Conservation (phyloP, 2,797 vertebrate genomes). For the Acanthurus tractus region DNA sequence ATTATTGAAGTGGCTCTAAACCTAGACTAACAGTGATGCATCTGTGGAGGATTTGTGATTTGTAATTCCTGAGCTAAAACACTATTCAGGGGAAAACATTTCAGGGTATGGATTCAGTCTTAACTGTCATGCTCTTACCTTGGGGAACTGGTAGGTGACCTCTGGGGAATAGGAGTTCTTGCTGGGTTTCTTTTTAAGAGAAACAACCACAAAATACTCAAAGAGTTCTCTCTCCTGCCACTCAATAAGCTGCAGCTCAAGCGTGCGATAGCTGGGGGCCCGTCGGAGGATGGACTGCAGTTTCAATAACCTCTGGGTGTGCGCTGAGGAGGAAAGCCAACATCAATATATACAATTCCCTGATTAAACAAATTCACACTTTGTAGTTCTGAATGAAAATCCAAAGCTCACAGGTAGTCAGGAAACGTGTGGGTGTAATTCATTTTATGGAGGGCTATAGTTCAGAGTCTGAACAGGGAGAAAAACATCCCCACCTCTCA, state of each 20-base stretch:
- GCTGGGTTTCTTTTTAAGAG: constrained; percentile 97
- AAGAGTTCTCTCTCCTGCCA: constrained; percentile 99
- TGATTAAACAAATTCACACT: constrained; percentile 2
- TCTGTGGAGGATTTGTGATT: constrained; percentile 7
- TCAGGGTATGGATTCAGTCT: not conserved
- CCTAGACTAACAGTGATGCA: not conserved
- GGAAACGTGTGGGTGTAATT: not conserved
- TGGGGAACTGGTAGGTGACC: constrained; percentile 98
- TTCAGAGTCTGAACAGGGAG: not conserved
- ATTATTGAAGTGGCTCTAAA: not conserved
- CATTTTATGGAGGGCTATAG: too few relatives aligned
- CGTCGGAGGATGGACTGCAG: constrained; percentile 95
- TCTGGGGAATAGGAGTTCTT: constrained; percentile 96
- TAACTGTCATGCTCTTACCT: constrained; percentile 87
- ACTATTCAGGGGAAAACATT: not conserved
- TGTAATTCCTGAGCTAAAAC: constrained; percentile 15
- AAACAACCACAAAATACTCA: constrained; percentile 98
- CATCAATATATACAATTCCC: not conserved
- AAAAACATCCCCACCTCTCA: constrained; percentile 17
- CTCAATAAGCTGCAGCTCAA: constrained; percentile 97
- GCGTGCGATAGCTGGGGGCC: constrained; percentile 96
- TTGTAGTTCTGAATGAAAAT: not conserved
- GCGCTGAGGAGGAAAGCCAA: constrained; percentile 83
- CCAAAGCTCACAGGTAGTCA: not conserved
- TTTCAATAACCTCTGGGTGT: constrained; percentile 95